These are phyloP conservation scores for Enteromius viviparus DNA, from an alignment of 2,797 vertebrate species.

Conservation along the genomic window DNA sequence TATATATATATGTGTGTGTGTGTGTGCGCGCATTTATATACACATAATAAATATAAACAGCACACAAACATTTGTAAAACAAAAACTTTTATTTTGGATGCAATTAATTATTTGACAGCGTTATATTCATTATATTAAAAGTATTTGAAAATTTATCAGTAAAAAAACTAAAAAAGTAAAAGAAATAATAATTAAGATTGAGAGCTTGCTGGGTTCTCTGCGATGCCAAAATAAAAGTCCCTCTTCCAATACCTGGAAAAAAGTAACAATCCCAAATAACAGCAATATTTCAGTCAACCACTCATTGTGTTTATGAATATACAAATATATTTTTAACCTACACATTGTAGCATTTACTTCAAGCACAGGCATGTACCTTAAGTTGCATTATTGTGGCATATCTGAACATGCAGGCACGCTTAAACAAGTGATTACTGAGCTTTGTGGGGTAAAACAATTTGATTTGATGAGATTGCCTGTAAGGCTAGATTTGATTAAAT, in stretches of 20 bases:
- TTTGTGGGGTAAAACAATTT: conserved; percentile 1
- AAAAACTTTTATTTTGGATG: no score
- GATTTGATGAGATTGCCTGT: conserved; percentile 28
- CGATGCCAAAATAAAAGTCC: background rate
- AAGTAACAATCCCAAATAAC: background rate
- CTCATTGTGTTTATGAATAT: background rate
- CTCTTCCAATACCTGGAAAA: background rate
- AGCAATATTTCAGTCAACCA: background rate
- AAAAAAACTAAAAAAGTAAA: background rate
- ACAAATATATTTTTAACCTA: background rate
- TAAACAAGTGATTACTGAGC: conserved; percentile 12
- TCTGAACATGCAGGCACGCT: background rate
- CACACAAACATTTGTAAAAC: no score
- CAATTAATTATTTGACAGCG: no score
- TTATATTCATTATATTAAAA: background rate
- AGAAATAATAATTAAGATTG: background rate
- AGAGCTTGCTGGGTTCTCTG: background rate
- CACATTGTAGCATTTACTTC: background rate
- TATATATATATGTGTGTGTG: no score
- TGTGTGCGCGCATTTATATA: no score
- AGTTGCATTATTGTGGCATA: background rate
- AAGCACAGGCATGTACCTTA: background rate
- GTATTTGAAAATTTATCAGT: background rate
- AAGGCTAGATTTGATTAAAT: conserved; percentile 38
- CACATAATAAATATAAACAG: no score